Evolutionary conservation across 1,140 invertebrate genomes (phyloP), one percentile per base, ranked within the genome.

Genomic region (Harlomillsia oculata): DNA sequence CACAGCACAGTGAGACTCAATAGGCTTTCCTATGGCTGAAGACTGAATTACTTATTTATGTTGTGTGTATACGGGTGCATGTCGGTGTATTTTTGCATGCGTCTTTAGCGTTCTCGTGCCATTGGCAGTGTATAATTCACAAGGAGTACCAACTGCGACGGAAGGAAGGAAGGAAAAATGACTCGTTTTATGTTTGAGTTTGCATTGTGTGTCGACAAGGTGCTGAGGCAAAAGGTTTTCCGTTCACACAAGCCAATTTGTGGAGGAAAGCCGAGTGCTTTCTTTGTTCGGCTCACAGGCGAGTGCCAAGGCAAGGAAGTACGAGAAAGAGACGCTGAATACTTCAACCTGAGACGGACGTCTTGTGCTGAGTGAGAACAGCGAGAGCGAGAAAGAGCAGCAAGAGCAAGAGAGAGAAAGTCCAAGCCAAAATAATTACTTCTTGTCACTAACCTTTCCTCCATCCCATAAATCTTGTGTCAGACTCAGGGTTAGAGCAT

Each of bases 271-370:
- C 78, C 75, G 41, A 84, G 80, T 0, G 87, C 88, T 73, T 91
- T 84, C 59, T 85, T 80, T 13, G 89, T 73, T 44, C 81, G 78
- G 8, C 86, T 84, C 69, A 82, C 83, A 60, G 87, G 84, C 34
- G 90, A 66, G 2, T 90, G 72, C 88, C 88, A 90, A 62, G 87
- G 72, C 1, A 87, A 87, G 20, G 86, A 89, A 72, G 90, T 87
- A 20, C 8, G 8, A 43, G 89, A 85, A 74, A 90, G 74, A 55
- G 85, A 82, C 55, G 81, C 75, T 40, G 2, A 68, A 74, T 79
- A 28, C n/a, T 26, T 28, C 23, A 45, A 45, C 23, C 26, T 21
- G 16, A 45, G 5, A 41, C 21, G 21, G 25, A 41, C 39, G 25
- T 21, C 29, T 45, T 21, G n/a, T n/a, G n/a, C n/a, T n/a, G n/a